phyloP scores from a whole-genome alignment of 2,797 vertebrate species.

The Mycteria americana region DNA sequence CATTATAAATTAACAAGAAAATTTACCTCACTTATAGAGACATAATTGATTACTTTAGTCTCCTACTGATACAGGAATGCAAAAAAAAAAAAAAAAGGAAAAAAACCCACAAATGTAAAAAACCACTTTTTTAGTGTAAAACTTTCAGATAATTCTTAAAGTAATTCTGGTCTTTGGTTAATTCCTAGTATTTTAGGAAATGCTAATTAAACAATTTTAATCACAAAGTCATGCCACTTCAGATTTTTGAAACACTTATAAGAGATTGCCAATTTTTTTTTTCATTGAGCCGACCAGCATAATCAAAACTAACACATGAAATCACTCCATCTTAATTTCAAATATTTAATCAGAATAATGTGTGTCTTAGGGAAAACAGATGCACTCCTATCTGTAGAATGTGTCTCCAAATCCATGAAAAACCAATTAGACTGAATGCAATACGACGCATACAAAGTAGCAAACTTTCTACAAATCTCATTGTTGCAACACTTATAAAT shows the following conservation, averaged over 20 bases:
- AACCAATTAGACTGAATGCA: neutral
- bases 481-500: neutral
- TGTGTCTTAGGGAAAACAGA: constrained; percentile 4
- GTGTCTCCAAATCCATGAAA: neutral
- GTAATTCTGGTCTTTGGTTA: neutral
- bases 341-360: constrained; percentile 59
- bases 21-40: neutral
- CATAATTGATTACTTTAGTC: neutral
- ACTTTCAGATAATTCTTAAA: neutral
- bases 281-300: neutral
- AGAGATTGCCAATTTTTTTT: neutral
- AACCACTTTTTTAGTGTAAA: neutral
- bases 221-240: constrained; percentile 4
- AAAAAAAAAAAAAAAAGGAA: no score
- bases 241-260: neutral
- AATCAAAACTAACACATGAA: constrained; percentile 16
- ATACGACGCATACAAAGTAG: neutral
- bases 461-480: neutral
- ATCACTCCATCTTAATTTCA: constrained; percentile 50
- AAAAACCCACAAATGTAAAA: neutral
- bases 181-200: constrained; percentile 17
- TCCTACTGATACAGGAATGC: neutral
- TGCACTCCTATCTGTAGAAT: neutral
- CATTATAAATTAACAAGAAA: neutral
- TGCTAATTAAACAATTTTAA: constrained; percentile 45